Evolutionary conservation across 2,888 invertebrate species (phyloP), one percentile per base, ranked within the genome.

Genomic region (Drosophila birchii): DNA sequence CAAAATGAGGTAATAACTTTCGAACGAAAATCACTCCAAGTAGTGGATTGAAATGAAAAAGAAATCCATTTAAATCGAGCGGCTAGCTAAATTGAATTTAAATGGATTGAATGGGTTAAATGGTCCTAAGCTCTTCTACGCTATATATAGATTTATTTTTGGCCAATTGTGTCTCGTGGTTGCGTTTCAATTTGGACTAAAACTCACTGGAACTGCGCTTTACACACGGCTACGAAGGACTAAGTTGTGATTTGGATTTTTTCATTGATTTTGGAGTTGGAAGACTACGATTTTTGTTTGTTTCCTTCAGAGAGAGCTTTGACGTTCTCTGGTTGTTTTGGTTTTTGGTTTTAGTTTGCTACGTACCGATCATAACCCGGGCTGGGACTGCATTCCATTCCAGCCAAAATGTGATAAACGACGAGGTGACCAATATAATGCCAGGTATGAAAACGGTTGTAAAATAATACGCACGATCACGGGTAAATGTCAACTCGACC

Each of bases 301-400:
- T 41, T 18, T 51, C 34, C 68, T 32, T 43, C 45, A 49, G 53
- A 32, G 44, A 57, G 29, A 44, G 54, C 39, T 53, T 39, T 41
- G 51, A 23, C 16, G 23, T 32, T 43, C 26, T 64, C 55, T 58
- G 32, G 23, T 23, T 39, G 64, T 66, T 60, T 67, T 23, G 41
- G 78, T 57, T 76, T 74, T 66, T 66, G 47, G 20, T 71, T 80
- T 82, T 86, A 12, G 68, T 80, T 82, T 86, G 39, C 23, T 90
- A 94, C 95, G 94, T 94, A 97, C 97, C 97, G 94, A 98, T 97
- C 97, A 98, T 98, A 92, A 98, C 98, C 94, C 98, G 95, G 93
- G 98, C 98, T 92, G 98, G 98, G 92, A 98, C 98, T 90, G 98
- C 98, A 94, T 98, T 98, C 97, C 98, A 98, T 94, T 98, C 98